Conservation (phyloP, 2,113 vertebrate genomes). For the Paramormyrops kingsleyae region DNA sequence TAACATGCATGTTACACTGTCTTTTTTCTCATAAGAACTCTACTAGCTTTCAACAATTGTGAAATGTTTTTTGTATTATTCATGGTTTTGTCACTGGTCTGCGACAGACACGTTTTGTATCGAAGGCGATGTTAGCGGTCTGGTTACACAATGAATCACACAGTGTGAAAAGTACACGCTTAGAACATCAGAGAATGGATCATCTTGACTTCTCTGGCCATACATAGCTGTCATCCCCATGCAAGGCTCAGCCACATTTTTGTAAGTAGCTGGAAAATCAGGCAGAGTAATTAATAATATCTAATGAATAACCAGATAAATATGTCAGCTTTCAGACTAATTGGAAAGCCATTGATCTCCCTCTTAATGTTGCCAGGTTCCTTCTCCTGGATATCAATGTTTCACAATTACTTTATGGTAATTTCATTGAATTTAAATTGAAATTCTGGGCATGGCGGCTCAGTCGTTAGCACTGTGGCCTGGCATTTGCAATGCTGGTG, state of each 20-base stretch:
- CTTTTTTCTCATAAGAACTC: neutral
- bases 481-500: neutral
- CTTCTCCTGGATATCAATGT: neutral
- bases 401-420: neutral
- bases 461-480: neutral
- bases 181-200: neutral
- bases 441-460: neutral
- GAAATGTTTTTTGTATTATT: conserved; percentile 7
- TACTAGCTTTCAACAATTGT: neutral
- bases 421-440: neutral
- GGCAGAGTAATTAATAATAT: neutral
- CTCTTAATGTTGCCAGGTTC: neutral
- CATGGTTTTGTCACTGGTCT: neutral
- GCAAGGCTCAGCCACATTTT: neutral
- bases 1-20: neutral
- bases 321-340: neutral
- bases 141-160: neutral
- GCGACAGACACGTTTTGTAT: neutral
- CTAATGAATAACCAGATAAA: neutral
- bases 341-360: conserved; percentile 6
- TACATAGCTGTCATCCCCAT: neutral
- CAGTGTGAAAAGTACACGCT: neutral
- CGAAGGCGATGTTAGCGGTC: neutral
- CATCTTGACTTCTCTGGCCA: neutral
- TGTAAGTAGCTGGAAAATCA: neutral